Evolutionary conservation across 1,140 invertebrate genomes (phyloP).

Genomic region (Sarcophaga bullata): DNA sequence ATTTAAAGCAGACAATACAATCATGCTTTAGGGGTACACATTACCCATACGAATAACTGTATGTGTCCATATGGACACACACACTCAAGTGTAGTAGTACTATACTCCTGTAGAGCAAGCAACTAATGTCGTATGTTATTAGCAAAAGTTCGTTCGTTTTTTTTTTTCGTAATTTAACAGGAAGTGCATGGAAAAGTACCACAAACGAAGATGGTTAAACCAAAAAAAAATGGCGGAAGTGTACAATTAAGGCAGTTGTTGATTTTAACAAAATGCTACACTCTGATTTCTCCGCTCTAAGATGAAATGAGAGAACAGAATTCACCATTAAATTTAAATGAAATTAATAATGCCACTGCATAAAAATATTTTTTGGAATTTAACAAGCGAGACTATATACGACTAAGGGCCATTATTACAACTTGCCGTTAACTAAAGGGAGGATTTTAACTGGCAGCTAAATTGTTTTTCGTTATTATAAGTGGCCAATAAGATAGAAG

Average conservation of each 20-base stretch:
- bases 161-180: background rate
- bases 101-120: background rate
- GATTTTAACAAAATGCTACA: constrained; percentile 1
- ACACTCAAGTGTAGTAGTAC: background rate
- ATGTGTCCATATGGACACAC: background rate
- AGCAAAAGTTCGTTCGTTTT: background rate
- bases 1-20: constrained; percentile 8
- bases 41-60: background rate
- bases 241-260: constrained; percentile 4
- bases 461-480: too few species aligned
- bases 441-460: too few species aligned
- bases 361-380: too few species aligned
- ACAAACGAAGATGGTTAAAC: background rate
- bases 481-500: too few species aligned
- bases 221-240: background rate
- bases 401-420: too few species aligned
- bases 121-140: constrained; percentile 5
- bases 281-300: background rate
- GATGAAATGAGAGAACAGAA: too few species aligned
- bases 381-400: too few species aligned
- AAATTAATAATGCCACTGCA: too few species aligned
- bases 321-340: too few species aligned
- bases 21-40: background rate
- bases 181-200: constrained; percentile 1
- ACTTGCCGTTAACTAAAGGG: too few species aligned